Evolutionary conservation across 2,113 vertebrate species (phyloP).

Genomic region (Leptodactylus fuscus): DNA sequence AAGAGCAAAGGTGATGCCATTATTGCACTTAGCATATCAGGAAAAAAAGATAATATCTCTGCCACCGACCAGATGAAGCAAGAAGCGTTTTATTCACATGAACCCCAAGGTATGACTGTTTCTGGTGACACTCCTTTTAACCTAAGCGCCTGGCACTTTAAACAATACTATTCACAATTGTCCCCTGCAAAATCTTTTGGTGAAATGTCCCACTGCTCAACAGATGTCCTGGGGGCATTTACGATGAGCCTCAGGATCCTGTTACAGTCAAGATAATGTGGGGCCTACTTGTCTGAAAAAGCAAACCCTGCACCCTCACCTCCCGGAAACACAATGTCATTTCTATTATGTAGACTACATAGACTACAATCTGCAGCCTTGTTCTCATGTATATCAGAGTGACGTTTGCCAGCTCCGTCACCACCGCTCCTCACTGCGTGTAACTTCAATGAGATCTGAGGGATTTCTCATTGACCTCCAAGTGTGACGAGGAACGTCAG

Average conservation of each 20-base stretch:
- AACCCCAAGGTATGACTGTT: too few relatives aligned
- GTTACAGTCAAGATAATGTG: conserved; percentile 21
- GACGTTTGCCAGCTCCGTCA: too few relatives aligned
- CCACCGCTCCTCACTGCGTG: not conserved
- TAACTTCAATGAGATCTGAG: not conserved
- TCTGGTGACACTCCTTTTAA: too few relatives aligned
- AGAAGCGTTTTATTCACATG: too few relatives aligned
- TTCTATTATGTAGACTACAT: not conserved
- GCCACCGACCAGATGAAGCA: too few relatives aligned
- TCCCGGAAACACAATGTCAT: not conserved
- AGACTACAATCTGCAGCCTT: too few relatives aligned
- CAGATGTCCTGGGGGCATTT: conserved; percentile 1
- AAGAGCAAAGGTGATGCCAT: too few relatives aligned
- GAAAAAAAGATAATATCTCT: too few relatives aligned
- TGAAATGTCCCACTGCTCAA: conserved; percentile 10
- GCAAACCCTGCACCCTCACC: not conserved
- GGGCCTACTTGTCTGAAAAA: not conserved
- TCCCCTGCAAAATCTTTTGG: not conserved
- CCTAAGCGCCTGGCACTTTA: too few relatives aligned
- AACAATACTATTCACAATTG: not conserved
- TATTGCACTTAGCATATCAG: too few relatives aligned
- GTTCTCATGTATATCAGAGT: too few relatives aligned
- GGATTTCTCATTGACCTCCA: conserved; percentile 5
- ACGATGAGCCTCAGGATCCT: not conserved
- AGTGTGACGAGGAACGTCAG: not conserved